phyloP scores from a whole-genome alignment of 2,113 vertebrate genomes.

The Laticauda colubrina region DNA sequence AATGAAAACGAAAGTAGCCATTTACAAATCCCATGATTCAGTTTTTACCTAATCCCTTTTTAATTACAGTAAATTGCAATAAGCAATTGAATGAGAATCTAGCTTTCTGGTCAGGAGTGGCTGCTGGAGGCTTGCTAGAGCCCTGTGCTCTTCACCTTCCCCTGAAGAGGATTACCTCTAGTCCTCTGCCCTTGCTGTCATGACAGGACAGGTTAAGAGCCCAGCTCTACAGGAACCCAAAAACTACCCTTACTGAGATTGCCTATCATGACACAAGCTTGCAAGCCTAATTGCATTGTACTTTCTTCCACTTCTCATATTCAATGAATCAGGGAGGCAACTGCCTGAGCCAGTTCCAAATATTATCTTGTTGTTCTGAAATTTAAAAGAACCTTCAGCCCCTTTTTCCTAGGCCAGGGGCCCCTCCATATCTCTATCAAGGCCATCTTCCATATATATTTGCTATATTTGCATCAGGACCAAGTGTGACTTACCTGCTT shows the following conservation, averaged over 20 bases:
- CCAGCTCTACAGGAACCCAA: background rate
- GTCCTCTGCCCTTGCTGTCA: background rate
- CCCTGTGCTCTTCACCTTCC: background rate
- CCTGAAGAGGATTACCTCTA: background rate
- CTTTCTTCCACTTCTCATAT: background rate
- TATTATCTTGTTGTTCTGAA: background rate
- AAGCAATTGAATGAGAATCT: background rate
- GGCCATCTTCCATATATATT: background rate
- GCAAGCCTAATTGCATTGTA: background rate
- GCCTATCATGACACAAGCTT: background rate
- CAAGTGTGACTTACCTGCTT: background rate
- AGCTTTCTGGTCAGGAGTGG: background rate
- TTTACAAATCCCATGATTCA: background rate
- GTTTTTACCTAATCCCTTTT: background rate
- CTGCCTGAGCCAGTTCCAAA: background rate
- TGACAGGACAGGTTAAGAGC: background rate
- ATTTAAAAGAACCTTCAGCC: background rate
- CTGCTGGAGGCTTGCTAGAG: background rate
- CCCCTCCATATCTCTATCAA: background rate
- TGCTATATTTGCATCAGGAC: background rate
- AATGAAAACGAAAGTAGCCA: background rate
- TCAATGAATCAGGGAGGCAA: background rate
- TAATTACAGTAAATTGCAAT: background rate
- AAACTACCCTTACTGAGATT: background rate
- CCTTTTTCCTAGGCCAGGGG: background rate